These are phyloP conservation scores for Neoarius graeffei DNA, from an alignment of 2,113 vertebrate genomes.

Conservation along the genomic window DNA sequence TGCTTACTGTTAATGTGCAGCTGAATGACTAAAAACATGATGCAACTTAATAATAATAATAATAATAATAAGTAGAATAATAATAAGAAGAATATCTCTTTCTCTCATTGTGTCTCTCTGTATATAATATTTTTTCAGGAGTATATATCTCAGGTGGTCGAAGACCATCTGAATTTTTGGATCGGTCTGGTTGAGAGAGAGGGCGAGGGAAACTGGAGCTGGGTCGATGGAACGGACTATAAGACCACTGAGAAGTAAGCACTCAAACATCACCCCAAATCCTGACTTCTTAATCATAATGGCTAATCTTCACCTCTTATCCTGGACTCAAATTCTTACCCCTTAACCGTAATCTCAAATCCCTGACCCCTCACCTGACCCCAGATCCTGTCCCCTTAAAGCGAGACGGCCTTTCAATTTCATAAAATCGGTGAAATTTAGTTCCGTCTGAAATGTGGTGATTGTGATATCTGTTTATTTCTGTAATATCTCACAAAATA, in stretches of 20 bases:
- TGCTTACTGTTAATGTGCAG: background rate
- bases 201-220: constrained; percentile 62
- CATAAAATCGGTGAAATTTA: too few relatives aligned
- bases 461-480: too few relatives aligned
- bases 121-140: constrained; percentile 32
- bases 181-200: constrained; percentile 56
- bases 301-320: background rate
- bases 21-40: too few relatives aligned
- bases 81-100: background rate
- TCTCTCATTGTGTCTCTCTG: background rate
- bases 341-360: background rate
- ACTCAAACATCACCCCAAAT: background rate
- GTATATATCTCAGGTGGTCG: constrained; percentile 24
- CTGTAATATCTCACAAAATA: too few relatives aligned
- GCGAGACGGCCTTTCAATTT: too few relatives aligned
- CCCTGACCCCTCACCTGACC: too few relatives aligned
- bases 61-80: too few relatives aligned
- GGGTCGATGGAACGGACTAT: constrained; percentile 68
- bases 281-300: background rate
- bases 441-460: too few relatives aligned
- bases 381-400: too few relatives aligned
- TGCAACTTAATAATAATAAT: background rate
- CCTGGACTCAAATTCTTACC: background rate
- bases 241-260: constrained; percentile 49
- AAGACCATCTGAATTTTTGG: constrained; percentile 10